Base-by-base conservation (phyloP, 1,140 invertebrate genomes). In the Neodiprion pinetum region DNA sequence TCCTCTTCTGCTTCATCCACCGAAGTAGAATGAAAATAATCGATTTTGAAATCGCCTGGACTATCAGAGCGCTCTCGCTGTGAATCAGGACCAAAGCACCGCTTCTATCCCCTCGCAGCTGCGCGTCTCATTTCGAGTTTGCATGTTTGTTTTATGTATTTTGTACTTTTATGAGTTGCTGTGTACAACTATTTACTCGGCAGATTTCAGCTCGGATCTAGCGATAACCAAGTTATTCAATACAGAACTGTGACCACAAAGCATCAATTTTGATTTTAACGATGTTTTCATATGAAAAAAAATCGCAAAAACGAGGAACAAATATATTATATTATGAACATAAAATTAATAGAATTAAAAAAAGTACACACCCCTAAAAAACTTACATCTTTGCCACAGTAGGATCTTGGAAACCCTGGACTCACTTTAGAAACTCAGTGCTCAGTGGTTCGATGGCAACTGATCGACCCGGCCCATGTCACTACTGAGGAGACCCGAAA, bases 11-110 rank as follows among this genome's bases (percentile, higher is more conserved):
- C 10, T n/a, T 61, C 10, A n/a, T 61, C 53, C 1, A 11, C 53
- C 10, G 53, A 61, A 61, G n/a, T n/a, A 61, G 53, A 61, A 61
- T 61, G 53, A 11, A n/a, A 61, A 61, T 61, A 61, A 61, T 61
- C 53, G 10, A 11, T n/a, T n/a, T 61, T n/a, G 1, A n/a, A 61
- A n/a, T 11, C 53, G 53, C 53, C n/a, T 61, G n/a, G n/a, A 61
- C n/a, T 61, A 61, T 61, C 53, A n/a, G n/a, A 61, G 10, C 10
- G n/a, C 53, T 61, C 53, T n/a, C 1, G 10, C n/a, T 61, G 53
- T 61, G 53, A 61, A 61, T n/a, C 10, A 61, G 53, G n/a, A 11
- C n/a, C n/a, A n/a, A 11, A 61, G 53, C 53, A 61, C n/a, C 53
- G n/a, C 53, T 61, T 61, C n/a, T 11, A 61, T 61, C 53, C n/a